Evolutionary conservation across 2,888 invertebrate species (phyloP).

Genomic region (Colostygia pectinataria): DNA sequence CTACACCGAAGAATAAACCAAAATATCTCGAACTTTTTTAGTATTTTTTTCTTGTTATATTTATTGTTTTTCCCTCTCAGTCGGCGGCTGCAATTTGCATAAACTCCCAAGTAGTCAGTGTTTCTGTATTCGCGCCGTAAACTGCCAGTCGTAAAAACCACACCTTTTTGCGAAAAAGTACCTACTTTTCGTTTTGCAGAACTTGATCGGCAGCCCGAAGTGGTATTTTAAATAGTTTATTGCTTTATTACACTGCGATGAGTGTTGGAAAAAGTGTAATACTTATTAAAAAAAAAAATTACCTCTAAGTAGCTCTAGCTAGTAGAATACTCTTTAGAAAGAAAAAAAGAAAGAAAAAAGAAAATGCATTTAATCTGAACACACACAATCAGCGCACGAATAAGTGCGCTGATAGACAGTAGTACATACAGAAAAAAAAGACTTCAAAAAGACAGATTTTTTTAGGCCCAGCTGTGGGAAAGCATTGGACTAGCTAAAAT

Average conservation of each 20-base stretch:
- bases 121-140: constrained; percentile 59
- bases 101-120: constrained; percentile 70
- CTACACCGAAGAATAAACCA: background rate
- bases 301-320: too few species aligned
- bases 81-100: constrained; percentile 65
- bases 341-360: too few species aligned
- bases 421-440: too few species aligned
- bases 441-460: too few species aligned
- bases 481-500: too few species aligned
- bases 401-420: too few species aligned
- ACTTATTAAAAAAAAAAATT: too few species aligned
- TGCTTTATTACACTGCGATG: constrained; percentile 38
- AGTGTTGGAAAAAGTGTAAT: constrained; percentile 13
- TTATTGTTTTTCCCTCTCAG: constrained; percentile 49
- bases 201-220: constrained; percentile 40
- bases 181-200: constrained; percentile 49
- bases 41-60: constrained; percentile 31
- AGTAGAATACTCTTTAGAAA: too few species aligned
- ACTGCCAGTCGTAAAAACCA: constrained; percentile 69
- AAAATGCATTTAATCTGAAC: too few species aligned
- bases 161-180: constrained; percentile 62
- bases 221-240: constrained; percentile 35
- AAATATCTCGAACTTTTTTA: constrained; percentile 5
- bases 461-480: too few species aligned
- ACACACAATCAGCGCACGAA: too few species aligned